Evolutionary conservation across 2,113 vertebrate species (phyloP), one percentile per base, ranked within the genome.

Genomic region (Trematomus loennbergii): DNA sequence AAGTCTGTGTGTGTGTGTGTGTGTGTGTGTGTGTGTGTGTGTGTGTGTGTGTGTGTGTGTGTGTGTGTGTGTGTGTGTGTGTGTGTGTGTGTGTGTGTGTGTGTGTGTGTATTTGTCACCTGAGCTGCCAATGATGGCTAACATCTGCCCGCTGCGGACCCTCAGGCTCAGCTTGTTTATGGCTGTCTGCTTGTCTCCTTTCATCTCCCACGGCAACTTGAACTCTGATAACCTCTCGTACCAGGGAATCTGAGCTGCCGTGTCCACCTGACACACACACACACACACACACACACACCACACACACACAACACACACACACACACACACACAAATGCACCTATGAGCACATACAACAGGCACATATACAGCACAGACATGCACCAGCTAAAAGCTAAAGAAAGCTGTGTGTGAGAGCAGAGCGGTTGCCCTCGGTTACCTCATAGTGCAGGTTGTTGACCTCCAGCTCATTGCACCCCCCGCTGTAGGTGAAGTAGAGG

Each of bases 401-500:
- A 43, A 25, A 25, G 25, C 2, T 25, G 25, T 25, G 25, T 25
- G 29, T 29, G 45, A 40, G 48, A 22, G 6, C 40, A 33, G 50
- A 40, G 52, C 18, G 0, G 11, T 5, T 9, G 48, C 3, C 15
- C 6, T 2, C 7, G 3, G 48, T 91, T 94, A 98, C 98, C 97
- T 98, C 94, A 71, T 98, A 99, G 89, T 89, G 96, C 88, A 99
- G 96, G 87, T 96, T 92, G 81, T 87, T 96, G 87, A 99, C 96
- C 81, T 98, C 96, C 50, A 99, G 94, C 72, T 97, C 77, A 2
- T 98, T 98, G 87, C 95, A 88, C 45, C 92, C 94, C 36, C 98
- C 97, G 0, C 95, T 95, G 93, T 99, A 98, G 81, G 97, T 98
- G 94, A 99, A 99, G 93, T 99, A 99, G 16, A 99, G 94, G 48